Conservation (phyloP, 2,797 vertebrate genomes). For the Crenichthys baileyi region DNA sequence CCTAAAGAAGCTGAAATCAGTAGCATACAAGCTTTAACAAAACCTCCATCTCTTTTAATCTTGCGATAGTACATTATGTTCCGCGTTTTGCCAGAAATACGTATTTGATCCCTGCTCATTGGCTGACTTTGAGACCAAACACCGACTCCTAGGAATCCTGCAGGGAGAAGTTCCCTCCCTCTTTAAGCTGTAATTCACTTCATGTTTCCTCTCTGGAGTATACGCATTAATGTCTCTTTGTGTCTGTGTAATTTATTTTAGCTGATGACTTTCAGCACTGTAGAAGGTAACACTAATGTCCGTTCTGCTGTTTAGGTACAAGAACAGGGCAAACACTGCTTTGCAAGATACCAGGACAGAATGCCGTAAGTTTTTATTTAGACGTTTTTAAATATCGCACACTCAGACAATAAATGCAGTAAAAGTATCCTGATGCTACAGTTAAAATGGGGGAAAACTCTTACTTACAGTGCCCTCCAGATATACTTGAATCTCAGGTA, state of each 20-base stretch:
- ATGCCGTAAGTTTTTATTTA: slow-evolving; percentile 76
- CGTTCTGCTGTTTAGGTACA: slow-evolving; percentile 72
- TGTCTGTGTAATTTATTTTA: slow-evolving; percentile 5
- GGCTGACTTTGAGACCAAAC: slow-evolving; percentile 20
- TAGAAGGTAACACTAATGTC: slow-evolving; percentile 7
- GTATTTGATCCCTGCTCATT: slow-evolving; percentile 29
- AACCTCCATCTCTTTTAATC: slow-evolving; percentile 4
- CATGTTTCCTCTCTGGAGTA: slow-evolving; percentile 6
- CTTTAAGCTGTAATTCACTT: slow-evolving; percentile 27
- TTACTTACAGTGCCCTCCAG: neutral
- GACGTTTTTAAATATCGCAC: slow-evolving; percentile 2
- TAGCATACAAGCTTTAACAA: neutral
- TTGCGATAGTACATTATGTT: slow-evolving; percentile 21
- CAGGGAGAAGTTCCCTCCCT: slow-evolving; percentile 10
- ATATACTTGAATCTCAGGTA: neutral
- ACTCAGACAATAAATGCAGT: neutral
- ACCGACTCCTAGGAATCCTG: slow-evolving; percentile 29
- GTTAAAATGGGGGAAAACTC: neutral
- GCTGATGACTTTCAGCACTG: slow-evolving; percentile 16
- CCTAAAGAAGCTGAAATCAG: neutral
- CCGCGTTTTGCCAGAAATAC: neutral
- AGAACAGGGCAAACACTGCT: slow-evolving; percentile 73
- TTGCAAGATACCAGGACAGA: slow-evolving; percentile 77
- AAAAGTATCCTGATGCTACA: neutral
- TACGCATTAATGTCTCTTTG: neutral